A percentile compares a stretch with the other conserved stretches of the same genome.
phyloP scores from a whole-genome alignment of 2,888 invertebrate species.

The Choreutis nemorana region DNA sequence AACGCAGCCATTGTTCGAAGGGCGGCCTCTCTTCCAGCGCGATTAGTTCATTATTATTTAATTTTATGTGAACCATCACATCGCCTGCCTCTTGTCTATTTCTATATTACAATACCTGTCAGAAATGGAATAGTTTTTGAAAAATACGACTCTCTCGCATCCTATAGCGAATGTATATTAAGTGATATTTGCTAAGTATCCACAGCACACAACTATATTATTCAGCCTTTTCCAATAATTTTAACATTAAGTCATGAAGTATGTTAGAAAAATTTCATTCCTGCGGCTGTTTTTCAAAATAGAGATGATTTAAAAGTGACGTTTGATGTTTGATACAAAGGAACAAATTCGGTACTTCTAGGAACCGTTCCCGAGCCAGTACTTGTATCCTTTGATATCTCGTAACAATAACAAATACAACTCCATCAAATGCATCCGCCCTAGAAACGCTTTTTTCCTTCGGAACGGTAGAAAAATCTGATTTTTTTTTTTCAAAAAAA shows the following conservation, averaged over 20 bases:
- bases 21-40: constrained; percentile 24
- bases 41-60: constrained; percentile 60
- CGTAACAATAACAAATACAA: constrained; percentile 29
- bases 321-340: too few relatives aligned
- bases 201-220: too few relatives aligned
- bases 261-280: constrained; percentile 3
- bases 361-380: constrained; percentile 15
- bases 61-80: constrained; percentile 43
- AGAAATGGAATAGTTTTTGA: constrained; percentile 1
- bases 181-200: too few relatives aligned
- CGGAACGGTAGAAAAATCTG: constrained; percentile 7
- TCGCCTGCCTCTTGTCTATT: constrained; percentile 12
- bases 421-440: constrained; percentile 18
- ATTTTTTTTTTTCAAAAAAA: too few relatives aligned
- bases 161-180: too few relatives aligned
- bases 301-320: too few relatives aligned
- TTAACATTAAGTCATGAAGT: too few relatives aligned
- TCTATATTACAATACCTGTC: constrained; percentile 19
- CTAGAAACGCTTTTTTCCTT: constrained; percentile 10
- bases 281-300: too few relatives aligned
- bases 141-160: too few relatives aligned
- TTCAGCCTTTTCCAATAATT: too few relatives aligned
- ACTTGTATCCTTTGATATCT: constrained; percentile 26
- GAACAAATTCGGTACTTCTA: constrained; percentile 15
- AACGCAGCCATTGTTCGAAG: constrained; percentile 49